phyloP scores from a whole-genome alignment of 1,140 invertebrate genomes.

The Heliconius himera region DNA sequence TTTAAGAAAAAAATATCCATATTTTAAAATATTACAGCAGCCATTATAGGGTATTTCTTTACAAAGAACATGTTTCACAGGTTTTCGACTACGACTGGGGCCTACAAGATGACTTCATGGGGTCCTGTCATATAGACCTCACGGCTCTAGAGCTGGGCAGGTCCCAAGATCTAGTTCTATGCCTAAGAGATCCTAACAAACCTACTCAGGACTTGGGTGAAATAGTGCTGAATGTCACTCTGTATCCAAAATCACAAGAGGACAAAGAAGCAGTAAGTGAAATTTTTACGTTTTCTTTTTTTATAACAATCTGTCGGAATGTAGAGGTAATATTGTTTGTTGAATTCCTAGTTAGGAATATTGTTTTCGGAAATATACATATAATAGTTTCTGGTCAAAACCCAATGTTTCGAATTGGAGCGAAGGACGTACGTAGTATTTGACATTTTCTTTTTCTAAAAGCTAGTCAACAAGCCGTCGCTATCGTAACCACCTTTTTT shows the following conservation, averaged over 20 bases:
- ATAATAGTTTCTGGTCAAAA: no score
- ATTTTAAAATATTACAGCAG: no score
- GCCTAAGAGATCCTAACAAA: conserved; percentile 87
- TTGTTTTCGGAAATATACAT: no score
- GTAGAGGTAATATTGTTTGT: no score
- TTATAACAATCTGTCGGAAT: background rate
- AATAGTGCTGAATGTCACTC: conserved; percentile 89
- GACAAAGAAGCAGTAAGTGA: conserved; percentile 94
- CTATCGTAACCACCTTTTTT: no score
- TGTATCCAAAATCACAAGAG: conserved; percentile 94
- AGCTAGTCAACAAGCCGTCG: no score
- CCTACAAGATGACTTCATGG: conserved; percentile 99
- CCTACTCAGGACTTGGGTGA: conserved; percentile 88
- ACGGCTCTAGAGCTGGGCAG: conserved; percentile 92
- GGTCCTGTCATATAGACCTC: conserved; percentile 92
- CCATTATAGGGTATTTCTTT: no score
- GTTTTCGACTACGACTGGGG: conserved; percentile 99
- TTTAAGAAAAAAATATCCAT: no score
- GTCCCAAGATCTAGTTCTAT: conserved; percentile 89
- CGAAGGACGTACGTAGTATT: no score
- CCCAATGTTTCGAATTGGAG: no score
- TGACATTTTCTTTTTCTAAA: no score
- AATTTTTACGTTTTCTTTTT: background rate
- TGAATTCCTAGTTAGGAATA: no score
- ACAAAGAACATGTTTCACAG: conserved; percentile 66